Percentiles rank a stretch among this genome's conserved stretches.
These are phyloP conservation scores for Diprion similis DNA, from an alignment of 1,140 invertebrate species.

Conservation along the genomic window DNA sequence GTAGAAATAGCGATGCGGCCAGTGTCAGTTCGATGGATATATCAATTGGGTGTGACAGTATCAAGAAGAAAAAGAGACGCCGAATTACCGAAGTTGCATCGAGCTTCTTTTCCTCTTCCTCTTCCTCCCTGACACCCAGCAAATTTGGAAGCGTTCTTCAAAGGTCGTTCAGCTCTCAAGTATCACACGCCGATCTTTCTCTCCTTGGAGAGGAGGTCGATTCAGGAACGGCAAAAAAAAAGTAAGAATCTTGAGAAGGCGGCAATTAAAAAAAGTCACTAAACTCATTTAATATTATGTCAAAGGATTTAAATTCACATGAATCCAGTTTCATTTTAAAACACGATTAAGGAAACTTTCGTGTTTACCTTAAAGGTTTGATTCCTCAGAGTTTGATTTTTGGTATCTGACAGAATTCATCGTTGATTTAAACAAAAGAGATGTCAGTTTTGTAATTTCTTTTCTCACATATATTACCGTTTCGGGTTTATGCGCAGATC, in stretches of 20 bases:
- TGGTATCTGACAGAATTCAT: too few species aligned
- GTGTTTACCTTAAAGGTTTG: too few species aligned
- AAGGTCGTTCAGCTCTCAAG: slow-evolving; percentile 42
- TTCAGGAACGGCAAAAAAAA: slow-evolving; percentile 36
- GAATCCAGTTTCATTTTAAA: too few species aligned
- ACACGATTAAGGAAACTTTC: too few species aligned
- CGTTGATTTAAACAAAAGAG: too few species aligned
- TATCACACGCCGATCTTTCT: slow-evolving; percentile 39
- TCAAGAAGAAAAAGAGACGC: slow-evolving; percentile 51
- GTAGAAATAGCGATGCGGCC: slow-evolving; percentile 52
- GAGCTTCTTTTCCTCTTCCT: slow-evolving; percentile 43
- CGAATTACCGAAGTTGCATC: slow-evolving; percentile 55
- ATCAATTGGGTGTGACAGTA: slow-evolving; percentile 45
- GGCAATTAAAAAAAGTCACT: too few species aligned
- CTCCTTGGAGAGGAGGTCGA: slow-evolving; percentile 41
- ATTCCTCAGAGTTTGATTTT: too few species aligned
- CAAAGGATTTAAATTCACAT: too few species aligned
- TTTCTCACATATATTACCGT: not conserved
- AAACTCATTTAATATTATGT: too few species aligned
- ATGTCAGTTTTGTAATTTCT: too few species aligned
- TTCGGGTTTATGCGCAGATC: not conserved
- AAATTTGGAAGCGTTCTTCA: slow-evolving; percentile 44
- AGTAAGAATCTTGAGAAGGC: slow-evolving; percentile 23
- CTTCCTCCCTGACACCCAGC: slow-evolving; percentile 25
- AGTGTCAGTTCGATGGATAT: slow-evolving; percentile 53